Base-by-base conservation (phyloP, 1,140 invertebrate genomes). In the Rhyzopertha dominica region DNA sequence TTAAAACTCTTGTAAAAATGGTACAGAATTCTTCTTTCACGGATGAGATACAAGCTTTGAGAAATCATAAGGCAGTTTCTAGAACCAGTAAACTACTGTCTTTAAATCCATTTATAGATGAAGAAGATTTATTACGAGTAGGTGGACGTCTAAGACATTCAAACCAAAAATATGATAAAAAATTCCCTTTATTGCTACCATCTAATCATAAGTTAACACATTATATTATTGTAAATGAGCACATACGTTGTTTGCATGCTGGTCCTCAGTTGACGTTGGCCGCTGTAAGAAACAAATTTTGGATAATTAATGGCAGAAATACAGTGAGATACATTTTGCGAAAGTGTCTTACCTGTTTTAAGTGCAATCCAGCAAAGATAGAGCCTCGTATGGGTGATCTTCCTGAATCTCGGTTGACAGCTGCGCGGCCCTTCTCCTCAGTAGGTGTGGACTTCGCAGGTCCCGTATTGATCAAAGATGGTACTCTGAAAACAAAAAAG, bases 101-200 rank as follows among this genome's bases (percentile, higher is more conserved):
- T 12, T 43, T 51, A 20, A 37, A 47, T 43, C 55, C 55, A 9
- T 51, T 55, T 30, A 22, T 60, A n/a, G 51, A 62, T 40, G 34
- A 34, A 12, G 19, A 47, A 25, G 54, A 49, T 2, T 25, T 59
- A 12, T 16, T 62, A 13, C 41, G 53, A 12, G 58, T 62, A 20
- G 53, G 50, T n/a, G 54, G 56, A 17, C 39, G 60, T 20, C 22
- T 64, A 38, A 38, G 51, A 49, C 34, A 57, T 40, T 38, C 61
- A 29, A 18, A 45, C 13, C 26, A 59, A 13, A 12, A 5, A 17
- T 58, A 16, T 36, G 23, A 50, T 1, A 18, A 42, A 22, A 51
- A 51, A 55, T 45, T 50, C 48, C 49, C 57, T 0, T 50, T 58
- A 13, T 34, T 59, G 2, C 10, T 58, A 14, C 38, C 36, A 12